Base-by-base conservation (phyloP, 1,140 invertebrate genomes). In the Hestina assimilis region DNA sequence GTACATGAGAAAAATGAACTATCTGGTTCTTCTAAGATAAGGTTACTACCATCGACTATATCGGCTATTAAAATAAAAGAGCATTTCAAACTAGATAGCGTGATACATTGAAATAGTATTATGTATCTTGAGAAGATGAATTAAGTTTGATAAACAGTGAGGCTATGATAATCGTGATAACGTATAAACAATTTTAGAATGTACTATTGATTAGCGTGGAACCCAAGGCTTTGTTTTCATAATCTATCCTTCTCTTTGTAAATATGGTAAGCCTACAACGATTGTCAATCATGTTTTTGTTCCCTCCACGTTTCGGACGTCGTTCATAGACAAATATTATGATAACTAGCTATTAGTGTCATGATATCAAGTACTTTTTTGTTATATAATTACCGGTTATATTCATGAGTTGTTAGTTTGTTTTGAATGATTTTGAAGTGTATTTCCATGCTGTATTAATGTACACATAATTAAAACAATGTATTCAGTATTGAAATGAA, bases 241-340 rank as follows among this genome's bases (percentile, higher is more conserved):
- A 69, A 61, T 53, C 61, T 61, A 56, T 56, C 53, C 48, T 38
- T 66, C 59, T 48, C 72, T 79, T 77, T 80, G 79, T 73, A 73
- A 83, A 83, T 64, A 80, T 52, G 51, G 53, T 63, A 60, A 68
- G 65, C 51, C 63, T 71, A 67, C 60, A 52, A 51, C 68, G 47
- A 75, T 78, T 78, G 76, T 78, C 54, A 69, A 54, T 53, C 45
- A 35, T 79, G 67, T 78, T 77, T 73, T 71, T 65, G 62, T 74
- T 69, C 46, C 41, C 45, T 43, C 17, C 38, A 42, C 63, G 42
- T 72, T 69, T 66, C 21, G 43, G 52, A 31, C 55, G 35, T 12
- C 35, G 46, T 42, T 53, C 53, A 63, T 65, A 66, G 50, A 76
- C 72, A 70, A 75, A 69, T 79, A 69, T 76, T 76, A 66, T 66